phyloP scores from a whole-genome alignment of 2,113 vertebrate species.

The Elgaria multicarinata region DNA sequence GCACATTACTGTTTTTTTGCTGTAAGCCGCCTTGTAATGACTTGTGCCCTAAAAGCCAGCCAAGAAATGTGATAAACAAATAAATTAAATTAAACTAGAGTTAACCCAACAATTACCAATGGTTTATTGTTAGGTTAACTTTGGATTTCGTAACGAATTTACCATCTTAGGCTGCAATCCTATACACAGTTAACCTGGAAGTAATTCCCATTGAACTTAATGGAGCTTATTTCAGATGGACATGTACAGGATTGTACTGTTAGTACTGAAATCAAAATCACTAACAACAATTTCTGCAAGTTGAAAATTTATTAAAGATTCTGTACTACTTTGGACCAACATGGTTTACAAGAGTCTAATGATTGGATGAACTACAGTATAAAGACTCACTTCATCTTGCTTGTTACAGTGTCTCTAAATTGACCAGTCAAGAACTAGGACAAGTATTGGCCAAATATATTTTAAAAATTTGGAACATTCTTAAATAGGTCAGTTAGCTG shows the following conservation, averaged over 20 bases:
- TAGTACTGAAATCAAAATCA: background rate
- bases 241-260: background rate
- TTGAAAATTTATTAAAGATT: background rate
- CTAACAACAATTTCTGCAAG: background rate
- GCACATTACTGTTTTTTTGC: too few species aligned
- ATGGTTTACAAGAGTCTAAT: background rate
- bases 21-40: too few species aligned
- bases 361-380: background rate
- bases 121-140: too few species aligned
- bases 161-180: background rate
- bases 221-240: background rate
- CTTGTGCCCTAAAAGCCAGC: too few species aligned
- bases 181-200: background rate
- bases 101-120: too few species aligned
- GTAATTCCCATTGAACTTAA: background rate
- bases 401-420: background rate
- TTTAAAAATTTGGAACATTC: background rate
- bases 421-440: background rate
- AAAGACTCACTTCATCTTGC: background rate
- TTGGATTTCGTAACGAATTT: background rate
- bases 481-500: background rate
- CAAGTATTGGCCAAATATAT: background rate
- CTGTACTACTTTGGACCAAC: background rate
- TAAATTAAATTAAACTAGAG: too few species aligned
- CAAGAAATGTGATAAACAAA: too few species aligned